Percentiles rank a stretch among this genome's conserved stretches.
These are phyloP conservation scores for Vulpes lagopus DNA, from an alignment of 2,113 vertebrate species.

Conservation along the genomic window DNA sequence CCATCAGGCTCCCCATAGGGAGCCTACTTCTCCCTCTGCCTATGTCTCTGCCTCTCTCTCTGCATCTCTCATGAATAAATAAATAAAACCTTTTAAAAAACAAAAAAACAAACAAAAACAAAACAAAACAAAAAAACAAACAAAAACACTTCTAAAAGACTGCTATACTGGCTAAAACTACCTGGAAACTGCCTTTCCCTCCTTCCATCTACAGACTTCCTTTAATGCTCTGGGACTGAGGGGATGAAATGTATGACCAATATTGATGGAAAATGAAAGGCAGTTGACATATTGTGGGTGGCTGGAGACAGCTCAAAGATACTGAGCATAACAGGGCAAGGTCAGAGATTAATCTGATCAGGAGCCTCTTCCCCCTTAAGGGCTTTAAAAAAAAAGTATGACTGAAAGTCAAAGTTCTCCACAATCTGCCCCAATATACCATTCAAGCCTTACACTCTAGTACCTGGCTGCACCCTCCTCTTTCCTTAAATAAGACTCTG, in stretches of 20 bases:
- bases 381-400: not conserved
- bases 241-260: not conserved
- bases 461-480: not conserved
- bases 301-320: not conserved
- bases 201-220: constrained; percentile 14
- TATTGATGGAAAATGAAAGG: constrained; percentile 38
- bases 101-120: no score
- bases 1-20: no score
- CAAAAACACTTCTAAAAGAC: not conserved
- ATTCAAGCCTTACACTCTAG: not conserved
- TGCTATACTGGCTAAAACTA: not conserved
- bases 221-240: not conserved
- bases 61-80: no score
- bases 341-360: not conserved
- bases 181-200: not conserved
- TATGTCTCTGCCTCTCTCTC: no score
- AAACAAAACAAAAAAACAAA: no score
- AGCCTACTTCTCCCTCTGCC: no score
- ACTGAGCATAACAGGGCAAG: not conserved
- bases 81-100: no score
- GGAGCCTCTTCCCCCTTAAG: not conserved
- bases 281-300: not conserved
- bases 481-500: not conserved
- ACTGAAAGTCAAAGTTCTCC: not conserved
- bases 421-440: not conserved